Percentiles rank a stretch among this genome's conserved stretches.
These are phyloP conservation scores for Ophraella communa DNA, from an alignment of 2,888 invertebrate species.

Conservation along the genomic window DNA sequence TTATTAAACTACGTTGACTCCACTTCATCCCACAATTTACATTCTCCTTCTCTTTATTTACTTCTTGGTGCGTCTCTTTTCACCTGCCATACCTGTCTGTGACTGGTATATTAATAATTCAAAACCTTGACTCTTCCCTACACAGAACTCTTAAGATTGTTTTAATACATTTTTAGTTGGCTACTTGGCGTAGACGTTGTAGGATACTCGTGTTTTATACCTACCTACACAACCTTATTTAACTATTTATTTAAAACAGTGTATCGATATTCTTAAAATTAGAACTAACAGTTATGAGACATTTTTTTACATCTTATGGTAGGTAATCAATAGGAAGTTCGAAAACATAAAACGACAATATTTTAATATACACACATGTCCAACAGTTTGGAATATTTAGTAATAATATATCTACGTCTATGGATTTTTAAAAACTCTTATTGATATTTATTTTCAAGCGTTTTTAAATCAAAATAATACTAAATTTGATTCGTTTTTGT, in stretches of 20 bases:
- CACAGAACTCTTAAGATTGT: neutral
- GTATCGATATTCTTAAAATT: neutral
- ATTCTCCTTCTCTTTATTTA: neutral
- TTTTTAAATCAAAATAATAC: no score
- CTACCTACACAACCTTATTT: neutral
- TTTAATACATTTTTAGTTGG: neutral
- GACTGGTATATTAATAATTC: conserved; percentile 29
- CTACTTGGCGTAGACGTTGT: no score
- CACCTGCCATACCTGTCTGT: conserved; percentile 29
- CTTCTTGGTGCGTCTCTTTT: conserved; percentile 9
- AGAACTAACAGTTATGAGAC: neutral
- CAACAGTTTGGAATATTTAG: no score
- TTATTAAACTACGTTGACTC: neutral
- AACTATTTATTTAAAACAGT: neutral
- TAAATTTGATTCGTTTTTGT: no score
- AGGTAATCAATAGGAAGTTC: no score
- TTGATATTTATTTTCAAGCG: no score
- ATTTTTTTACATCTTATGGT: no score
- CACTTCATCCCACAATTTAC: neutral
- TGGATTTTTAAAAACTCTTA: no score
- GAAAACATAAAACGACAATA: no score
- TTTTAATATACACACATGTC: no score
- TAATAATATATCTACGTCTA: no score
- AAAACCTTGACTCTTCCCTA: conserved; percentile 24
- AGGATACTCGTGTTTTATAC: neutral